Evolutionary conservation across 2,888 invertebrate genomes (phyloP), one percentile per base, ranked within the genome.

Genomic region (Cosmopolites sordidus): DNA sequence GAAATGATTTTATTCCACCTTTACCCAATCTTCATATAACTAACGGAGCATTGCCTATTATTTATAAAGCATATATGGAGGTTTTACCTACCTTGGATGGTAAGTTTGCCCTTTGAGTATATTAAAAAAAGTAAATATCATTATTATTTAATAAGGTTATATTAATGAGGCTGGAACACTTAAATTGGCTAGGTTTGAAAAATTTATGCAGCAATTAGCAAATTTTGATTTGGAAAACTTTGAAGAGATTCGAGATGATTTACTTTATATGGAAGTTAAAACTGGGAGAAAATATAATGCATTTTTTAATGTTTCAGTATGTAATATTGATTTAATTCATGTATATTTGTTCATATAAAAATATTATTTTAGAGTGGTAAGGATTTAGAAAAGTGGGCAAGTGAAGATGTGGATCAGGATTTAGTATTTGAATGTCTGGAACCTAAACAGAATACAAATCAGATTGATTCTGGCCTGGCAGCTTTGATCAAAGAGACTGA

Each of bases 1-100:
- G 98, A 58, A 99, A 99, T 70, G 98, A 99, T 75, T 99, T 99
- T 74, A 91, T 99, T 65, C 98, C 98, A 0, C 85, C 96, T 77
- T 78, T 98, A 59, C 98, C 98, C 1, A 87, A 94, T 73, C 81
- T 99, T 72, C 94, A 98, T 73, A 98, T 99, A 61, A 83, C 84
- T 62, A 87, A 89, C 67, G 92, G 93, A 66, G 93, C 94, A 11
- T 74, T 98, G 58, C 90, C 94, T 0, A 70, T 89, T 57, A 77
- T 99, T 37, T 97, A 94, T 75, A 81, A 83, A 65, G 87, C 87
- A 0, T 97, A 99, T 73, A 94, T 87, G 76, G 81, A 83, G 43
- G 84, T 94, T 30, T 77, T 96, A 64, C 94, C 94, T 1, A 83
- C 83, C 30, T 78, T 97, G 60, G 88, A 87, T 73, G 97, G 95